Percentiles rank a stretch among this genome's conserved stretches.
These are phyloP conservation scores for Trichonephila clavata DNA, from an alignment of 1,140 invertebrate species.

Conservation along the genomic window DNA sequence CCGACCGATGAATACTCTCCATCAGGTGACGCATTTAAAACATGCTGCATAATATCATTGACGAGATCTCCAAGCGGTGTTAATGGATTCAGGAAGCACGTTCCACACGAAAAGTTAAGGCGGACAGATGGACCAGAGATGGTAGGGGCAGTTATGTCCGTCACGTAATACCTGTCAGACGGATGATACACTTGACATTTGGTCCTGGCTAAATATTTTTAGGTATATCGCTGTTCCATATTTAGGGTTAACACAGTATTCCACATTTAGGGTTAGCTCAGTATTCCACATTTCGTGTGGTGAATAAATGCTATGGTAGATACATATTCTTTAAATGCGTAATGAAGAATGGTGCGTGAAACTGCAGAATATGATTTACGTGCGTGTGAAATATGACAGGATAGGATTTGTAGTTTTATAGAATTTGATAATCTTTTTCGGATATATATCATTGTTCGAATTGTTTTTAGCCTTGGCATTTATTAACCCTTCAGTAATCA, in stretches of 20 bases:
- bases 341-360: neutral
- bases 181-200: neutral
- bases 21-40: slow-evolving; percentile 31
- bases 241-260: neutral
- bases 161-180: neutral
- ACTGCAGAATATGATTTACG: too few relatives aligned
- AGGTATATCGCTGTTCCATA: neutral
- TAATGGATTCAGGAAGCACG: neutral
- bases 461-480: too few relatives aligned
- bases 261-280: neutral
- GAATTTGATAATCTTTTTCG: too few relatives aligned
- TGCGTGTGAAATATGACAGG: too few relatives aligned
- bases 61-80: neutral
- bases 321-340: neutral
- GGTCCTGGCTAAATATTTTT: neutral
- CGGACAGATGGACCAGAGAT: neutral
- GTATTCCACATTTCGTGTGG: neutral
- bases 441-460: too few relatives aligned
- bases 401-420: too few relatives aligned
- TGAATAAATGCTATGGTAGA: neutral
- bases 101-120: slow-evolving; percentile 3
- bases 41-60: neutral
- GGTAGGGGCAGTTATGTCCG: neutral
- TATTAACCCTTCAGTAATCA: too few relatives aligned
- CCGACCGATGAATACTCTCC: neutral